Base-by-base conservation (phyloP, 2,797 vertebrate genomes). In the Molossus alvarezi region DNA sequence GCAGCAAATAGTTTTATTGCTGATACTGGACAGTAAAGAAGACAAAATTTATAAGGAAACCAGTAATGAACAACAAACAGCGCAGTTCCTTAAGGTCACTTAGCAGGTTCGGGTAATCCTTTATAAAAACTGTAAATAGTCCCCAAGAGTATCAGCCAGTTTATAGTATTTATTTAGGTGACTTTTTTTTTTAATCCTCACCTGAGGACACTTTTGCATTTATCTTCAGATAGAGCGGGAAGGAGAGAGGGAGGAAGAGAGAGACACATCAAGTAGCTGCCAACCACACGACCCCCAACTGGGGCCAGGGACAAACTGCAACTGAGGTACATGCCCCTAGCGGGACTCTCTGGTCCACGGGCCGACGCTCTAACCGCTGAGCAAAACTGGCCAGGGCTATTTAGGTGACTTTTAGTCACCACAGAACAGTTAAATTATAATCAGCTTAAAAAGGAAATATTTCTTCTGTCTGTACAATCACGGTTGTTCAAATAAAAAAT, bases 401-500 rank as follows among this genome's bases (percentile, higher is more conserved):
- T 25, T 60, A n/a, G n/a, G 29, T 57, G 90, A 93, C 58, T 41
- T 88, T 60, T 11, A 84, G 60, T 73, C 17, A 29, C 29, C 21
- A 57, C 9, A 27, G 71, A 45, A 25, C 65, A 45, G 69, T 90
- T 58, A 73, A 62, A 3, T 91, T 91, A 86, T 33, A 73, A 60
- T 60, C 23, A 57, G 3, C 62, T 55, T 89, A 58, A 27, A 77
- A 55, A 77, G 86, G 33, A 86, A 76, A 21, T 87, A 27, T 8
- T 93, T 83, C 7, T 55, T 87, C 10, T 86, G 45, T 90, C 20
- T 90, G 5, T 57, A 1, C 21, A 67, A 18, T 82, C 75, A 72
- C 27, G 91, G 23, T 84, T 60, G 18, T 91, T 86, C 15, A 80
- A 88, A 55, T 93, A 27, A 75, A 87, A 84, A 92, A 51, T 29